These are phyloP conservation scores for Megatriorchis doriae DNA, from an alignment of 2,113 vertebrate species.

Conservation along the genomic window DNA sequence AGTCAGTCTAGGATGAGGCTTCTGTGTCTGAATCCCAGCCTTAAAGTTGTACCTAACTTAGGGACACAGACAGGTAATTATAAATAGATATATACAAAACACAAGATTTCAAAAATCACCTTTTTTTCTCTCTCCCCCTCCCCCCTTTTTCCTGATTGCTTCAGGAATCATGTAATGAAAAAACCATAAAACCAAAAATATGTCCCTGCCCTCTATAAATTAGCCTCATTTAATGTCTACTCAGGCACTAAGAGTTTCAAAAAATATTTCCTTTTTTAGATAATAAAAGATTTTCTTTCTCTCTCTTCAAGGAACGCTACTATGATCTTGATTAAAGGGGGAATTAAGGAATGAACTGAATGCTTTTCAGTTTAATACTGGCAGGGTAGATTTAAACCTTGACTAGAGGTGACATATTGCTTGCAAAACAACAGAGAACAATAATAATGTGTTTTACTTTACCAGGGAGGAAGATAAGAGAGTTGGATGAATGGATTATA, in stretches of 20 bases:
- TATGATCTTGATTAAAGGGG: neutral
- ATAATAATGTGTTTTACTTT: constrained; percentile 19
- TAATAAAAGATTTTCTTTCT: neutral
- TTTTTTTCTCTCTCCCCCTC: accelerated
- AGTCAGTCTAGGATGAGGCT: neutral
- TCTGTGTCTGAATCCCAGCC: neutral
- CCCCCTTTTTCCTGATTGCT: neutral
- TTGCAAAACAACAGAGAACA: constrained; percentile 4
- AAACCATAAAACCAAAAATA: neutral
- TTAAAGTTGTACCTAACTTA: neutral
- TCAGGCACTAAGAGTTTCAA: neutral
- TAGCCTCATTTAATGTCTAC: neutral
- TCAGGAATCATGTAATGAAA: neutral
- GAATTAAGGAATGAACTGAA: neutral
- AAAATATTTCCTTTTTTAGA: neutral
- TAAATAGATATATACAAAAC: neutral
- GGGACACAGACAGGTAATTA: neutral
- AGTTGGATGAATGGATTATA: neutral
- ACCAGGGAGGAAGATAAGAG: neutral
- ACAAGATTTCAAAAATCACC: neutral
- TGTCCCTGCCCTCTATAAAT: neutral
- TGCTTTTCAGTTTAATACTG: neutral
- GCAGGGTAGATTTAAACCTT: neutral
- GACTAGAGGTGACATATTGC: neutral
- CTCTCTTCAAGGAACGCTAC: neutral